Base-by-base conservation (phyloP, 2,888 invertebrate species). In the Ligdia adustata region DNA sequence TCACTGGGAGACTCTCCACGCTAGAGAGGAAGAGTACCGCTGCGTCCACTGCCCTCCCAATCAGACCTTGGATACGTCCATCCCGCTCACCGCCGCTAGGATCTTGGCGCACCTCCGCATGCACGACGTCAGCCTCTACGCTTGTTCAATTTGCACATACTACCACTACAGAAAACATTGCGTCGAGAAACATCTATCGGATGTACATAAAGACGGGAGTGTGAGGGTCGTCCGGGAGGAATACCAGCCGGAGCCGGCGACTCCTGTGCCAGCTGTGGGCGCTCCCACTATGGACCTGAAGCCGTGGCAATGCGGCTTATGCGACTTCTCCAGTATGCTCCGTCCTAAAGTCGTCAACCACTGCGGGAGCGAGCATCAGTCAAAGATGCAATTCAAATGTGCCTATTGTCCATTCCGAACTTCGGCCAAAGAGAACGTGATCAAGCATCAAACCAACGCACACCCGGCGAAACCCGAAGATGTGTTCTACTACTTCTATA, bases 31-130 rank as follows among this genome's bases (percentile, higher is more conserved):
- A 11, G 76, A 84, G 49, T 94, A 92, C 75, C 90, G 87, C 50
- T 96, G 96, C 75, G 92, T 93, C 0, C 96, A 96, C 76, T 97
- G 96, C 72, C 91, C 92, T 11, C 81, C 88, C 6, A 82, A 91
- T 47, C 83, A 92, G 32, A 79, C 83, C 6, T 80, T 92, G 26
- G 91, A 91, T 58, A 82, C 79, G 4, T 61, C 76, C 0, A 71
- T 64, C 13, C 75, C 88, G 15, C 72, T 93, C 40, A 88, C 91
- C 0, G 88, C 93, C 2, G 91, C 92, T n/a, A 91, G 93, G 51
- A 91, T 96, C 44, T 77, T 94, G 6, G 88, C 92, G 34, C 97
- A 97, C 78, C 87, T 96, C 49, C 93, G 93, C 67, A 92, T 94
- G 82, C 97, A 97, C 79, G 95, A 95, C 55, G 82, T 90, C 3